Evolutionary conservation across 2,797 vertebrate genomes (phyloP).

Genomic region (Prionace glauca): DNA sequence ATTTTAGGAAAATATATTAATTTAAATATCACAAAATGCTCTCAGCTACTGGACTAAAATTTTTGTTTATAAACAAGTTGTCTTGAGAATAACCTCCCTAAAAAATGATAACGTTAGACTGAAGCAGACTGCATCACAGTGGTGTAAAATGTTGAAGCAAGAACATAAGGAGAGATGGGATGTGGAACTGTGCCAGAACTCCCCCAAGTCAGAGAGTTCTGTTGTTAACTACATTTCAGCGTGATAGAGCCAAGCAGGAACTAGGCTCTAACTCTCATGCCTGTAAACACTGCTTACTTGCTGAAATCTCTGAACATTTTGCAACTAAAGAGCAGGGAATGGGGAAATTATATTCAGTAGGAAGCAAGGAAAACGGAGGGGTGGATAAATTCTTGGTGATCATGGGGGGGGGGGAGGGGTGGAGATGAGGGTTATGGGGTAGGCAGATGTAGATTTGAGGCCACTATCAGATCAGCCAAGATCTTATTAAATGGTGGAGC

Average conservation of each 20-base stretch:
- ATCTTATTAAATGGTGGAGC: too few relatives aligned
- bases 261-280: background rate
- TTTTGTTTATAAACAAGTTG: background rate
- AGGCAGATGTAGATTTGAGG: too few relatives aligned
- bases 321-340: background rate
- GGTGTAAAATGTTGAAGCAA: background rate
- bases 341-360: background rate
- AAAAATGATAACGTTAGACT: background rate
- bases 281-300: background rate
- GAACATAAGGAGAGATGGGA: background rate
- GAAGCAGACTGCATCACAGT: background rate
- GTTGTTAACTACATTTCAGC: background rate
- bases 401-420: too few relatives aligned
- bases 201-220: background rate
- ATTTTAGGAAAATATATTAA: background rate
- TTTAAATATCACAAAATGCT: background rate
- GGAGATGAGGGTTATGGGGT: too few relatives aligned
- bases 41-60: background rate
- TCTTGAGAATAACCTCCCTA: background rate
- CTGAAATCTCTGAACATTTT: background rate
- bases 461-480: too few relatives aligned
- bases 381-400: too few relatives aligned
- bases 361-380: background rate
- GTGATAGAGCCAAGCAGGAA: background rate
- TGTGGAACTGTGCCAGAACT: background rate